Evolutionary conservation across 2,888 invertebrate species (phyloP).

Genomic region (Antheraea assamensis): DNA sequence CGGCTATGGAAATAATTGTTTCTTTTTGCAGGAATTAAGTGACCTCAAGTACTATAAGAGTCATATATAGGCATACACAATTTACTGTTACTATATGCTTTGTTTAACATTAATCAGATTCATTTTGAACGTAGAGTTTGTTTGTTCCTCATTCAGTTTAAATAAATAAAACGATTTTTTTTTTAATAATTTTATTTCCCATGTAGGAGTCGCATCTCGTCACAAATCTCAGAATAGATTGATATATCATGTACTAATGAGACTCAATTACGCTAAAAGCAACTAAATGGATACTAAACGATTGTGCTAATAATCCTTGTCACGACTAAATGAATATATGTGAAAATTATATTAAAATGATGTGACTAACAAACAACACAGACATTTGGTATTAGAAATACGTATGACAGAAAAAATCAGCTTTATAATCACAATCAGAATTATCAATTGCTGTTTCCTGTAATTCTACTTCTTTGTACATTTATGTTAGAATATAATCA

Average conservation of each 20-base stretch:
- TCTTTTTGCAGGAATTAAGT: too few species aligned
- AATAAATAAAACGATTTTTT: constrained; percentile 31
- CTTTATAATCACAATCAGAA: not conserved
- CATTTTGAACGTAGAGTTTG: too few species aligned
- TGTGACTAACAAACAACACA: not conserved
- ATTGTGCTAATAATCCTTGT: not conserved
- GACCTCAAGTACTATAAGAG: too few species aligned
- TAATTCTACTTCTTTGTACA: not conserved
- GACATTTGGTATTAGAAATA: not conserved
- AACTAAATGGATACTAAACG: not conserved
- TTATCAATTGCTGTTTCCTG: not conserved
- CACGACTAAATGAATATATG: constrained; percentile 8
- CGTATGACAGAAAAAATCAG: not conserved
- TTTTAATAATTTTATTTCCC: constrained; percentile 53
- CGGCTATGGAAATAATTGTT: too few species aligned
- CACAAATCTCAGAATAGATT: constrained; percentile 41
- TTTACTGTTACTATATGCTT: too few species aligned
- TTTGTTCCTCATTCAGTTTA: not conserved
- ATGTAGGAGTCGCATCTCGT: constrained; percentile 54
- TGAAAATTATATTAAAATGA: not conserved
- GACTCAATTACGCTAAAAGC: constrained; percentile 16
- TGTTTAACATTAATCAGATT: too few species aligned
- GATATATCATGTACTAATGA: constrained; percentile 9
- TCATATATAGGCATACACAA: too few species aligned
- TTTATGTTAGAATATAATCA: not conserved